A percentile compares a stretch with the other conserved stretches of the same genome.
Conservation (phyloP, 2,888 invertebrate genomes). For the Hedya salicella region DNA sequence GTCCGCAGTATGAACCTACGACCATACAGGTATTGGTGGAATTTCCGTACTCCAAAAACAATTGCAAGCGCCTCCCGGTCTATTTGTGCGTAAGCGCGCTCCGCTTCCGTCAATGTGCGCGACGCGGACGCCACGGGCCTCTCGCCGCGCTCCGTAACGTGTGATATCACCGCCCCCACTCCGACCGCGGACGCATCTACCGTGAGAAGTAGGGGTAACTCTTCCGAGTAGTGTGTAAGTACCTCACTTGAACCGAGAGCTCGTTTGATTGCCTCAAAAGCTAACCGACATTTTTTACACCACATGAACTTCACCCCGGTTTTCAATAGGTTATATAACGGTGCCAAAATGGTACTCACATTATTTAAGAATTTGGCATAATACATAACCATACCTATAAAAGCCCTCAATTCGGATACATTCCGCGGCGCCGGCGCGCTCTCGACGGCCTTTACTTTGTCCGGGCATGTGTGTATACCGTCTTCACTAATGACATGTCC, state of each 20-base stretch:
- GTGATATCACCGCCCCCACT: background rate
- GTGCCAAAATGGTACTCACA: background rate
- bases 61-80: slow-evolving; percentile 2
- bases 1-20: background rate
- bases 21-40: slow-evolving; percentile 3
- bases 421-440: background rate
- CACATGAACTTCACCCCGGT: background rate
- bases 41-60: background rate
- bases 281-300: background rate
- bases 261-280: background rate
- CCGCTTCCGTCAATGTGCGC: background rate
- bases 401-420: background rate
- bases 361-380: background rate
- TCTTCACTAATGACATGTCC: background rate
- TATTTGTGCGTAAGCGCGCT: background rate
- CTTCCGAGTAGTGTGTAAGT: background rate
- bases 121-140: slow-evolving; percentile 1
- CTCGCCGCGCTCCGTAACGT: background rate
- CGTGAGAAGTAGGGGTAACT: background rate
- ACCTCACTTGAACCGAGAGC: background rate
- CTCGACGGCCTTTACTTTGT: background rate
- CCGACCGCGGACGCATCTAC: background rate
- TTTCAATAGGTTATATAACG: background rate
- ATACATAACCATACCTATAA: background rate
- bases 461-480: background rate